These are phyloP conservation scores for Leuciscus waleckii DNA, from an alignment of 2,797 vertebrate species.

Conservation along the genomic window DNA sequence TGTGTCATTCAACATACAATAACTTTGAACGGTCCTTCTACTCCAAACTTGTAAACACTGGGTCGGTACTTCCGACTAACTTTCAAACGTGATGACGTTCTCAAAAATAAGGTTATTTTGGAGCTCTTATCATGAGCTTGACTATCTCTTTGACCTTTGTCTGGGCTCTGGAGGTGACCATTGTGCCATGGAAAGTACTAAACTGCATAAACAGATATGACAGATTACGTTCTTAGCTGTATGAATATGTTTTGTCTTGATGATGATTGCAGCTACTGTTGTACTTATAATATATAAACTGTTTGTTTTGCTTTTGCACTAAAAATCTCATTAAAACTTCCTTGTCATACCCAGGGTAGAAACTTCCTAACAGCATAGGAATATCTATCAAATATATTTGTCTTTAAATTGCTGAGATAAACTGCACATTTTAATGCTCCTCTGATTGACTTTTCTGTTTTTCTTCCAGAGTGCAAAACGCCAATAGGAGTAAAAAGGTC, in stretches of 20 bases:
- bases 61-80: too few species aligned
- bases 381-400: not conserved
- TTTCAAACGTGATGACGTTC: not conserved
- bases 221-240: not conserved
- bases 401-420: not conserved
- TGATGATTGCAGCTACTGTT: not conserved
- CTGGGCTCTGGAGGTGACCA: not conserved
- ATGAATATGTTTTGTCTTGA: not conserved
- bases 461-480: conserved; percentile 5
- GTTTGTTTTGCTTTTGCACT: not conserved
- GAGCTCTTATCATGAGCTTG: not conserved
- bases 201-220: not conserved
- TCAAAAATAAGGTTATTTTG: not conserved
- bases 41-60: too few species aligned
- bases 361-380: not conserved
- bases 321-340: not conserved
- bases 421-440: not conserved
- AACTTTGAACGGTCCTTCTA: too few species aligned
- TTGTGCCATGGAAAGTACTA: conserved; percentile 2
- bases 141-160: conserved; percentile 28
- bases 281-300: not conserved
- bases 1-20: too few species aligned
- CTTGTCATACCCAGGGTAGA: not conserved
- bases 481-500: not conserved
- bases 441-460: conserved; percentile 2